Conservation (phyloP, 2,888 invertebrate species). For the Cremastinae sp. region DNA sequence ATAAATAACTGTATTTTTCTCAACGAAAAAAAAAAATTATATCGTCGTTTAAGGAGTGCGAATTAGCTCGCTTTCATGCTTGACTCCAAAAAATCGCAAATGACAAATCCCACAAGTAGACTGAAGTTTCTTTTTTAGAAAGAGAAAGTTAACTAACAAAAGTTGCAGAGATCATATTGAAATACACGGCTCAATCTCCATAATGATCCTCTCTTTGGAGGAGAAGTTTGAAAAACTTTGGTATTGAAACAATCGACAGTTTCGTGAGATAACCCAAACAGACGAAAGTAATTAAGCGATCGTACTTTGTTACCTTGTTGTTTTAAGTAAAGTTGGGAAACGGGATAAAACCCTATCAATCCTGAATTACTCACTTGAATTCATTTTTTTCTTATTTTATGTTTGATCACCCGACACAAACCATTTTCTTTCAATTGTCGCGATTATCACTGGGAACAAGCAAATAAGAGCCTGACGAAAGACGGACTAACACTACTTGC, state of each 20-base stretch:
- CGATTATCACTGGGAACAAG: constrained; percentile 42
- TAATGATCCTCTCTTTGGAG: too few species aligned
- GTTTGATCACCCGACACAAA: constrained; percentile 55
- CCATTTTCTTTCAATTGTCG: constrained; percentile 51
- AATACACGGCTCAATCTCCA: too few species aligned
- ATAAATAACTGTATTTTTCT: not conserved
- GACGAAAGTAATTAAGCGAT: not conserved
- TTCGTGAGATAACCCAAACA: too few species aligned
- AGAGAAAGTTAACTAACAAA: constrained; percentile 63
- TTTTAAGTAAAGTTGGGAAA: constrained; percentile 53
- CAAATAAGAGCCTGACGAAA: constrained; percentile 60
- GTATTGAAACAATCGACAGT: too few species aligned
- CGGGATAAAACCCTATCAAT: constrained; percentile 57
- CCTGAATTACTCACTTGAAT: constrained; percentile 71
- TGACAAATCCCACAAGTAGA: constrained; percentile 62
- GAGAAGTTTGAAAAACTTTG: too few species aligned
- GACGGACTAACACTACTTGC: constrained; percentile 54
- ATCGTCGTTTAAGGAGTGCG: constrained; percentile 53
- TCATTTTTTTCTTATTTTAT: constrained; percentile 59
- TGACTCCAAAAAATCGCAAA: constrained; percentile 75
- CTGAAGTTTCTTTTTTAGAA: constrained; percentile 71
- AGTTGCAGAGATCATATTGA: not conserved
- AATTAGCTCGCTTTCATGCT: constrained; percentile 72
- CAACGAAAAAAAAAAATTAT: not conserved
- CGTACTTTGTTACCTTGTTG: constrained; percentile 40